Evolutionary conservation across 1,140 invertebrate genomes (phyloP).

Genomic region (Acromyrmex heyeri): DNA sequence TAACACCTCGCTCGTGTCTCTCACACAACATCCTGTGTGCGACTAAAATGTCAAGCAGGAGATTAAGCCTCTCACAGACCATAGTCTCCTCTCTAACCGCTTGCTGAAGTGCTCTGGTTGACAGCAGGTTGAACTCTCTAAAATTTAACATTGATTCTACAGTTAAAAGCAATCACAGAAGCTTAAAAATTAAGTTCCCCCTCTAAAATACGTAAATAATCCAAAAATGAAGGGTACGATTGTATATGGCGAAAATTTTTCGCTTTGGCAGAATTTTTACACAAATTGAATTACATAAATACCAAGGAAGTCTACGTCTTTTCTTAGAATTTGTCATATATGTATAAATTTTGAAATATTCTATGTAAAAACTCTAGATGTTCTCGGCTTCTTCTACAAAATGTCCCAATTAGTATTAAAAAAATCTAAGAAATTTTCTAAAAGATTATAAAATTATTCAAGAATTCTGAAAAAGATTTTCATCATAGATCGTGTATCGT

Average conservation of each 20-base stretch:
- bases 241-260: neutral
- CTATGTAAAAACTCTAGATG: too few species aligned
- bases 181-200: neutral
- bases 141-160: constrained; percentile 50
- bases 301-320: too few species aligned
- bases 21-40: constrained; percentile 91
- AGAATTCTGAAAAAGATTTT: too few species aligned
- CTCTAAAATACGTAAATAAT: neutral
- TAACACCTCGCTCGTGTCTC: constrained; percentile 90
- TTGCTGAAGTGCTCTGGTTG: constrained; percentile 85
- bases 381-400: too few species aligned
- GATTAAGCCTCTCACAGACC: constrained; percentile 89
- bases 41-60: constrained; percentile 89
- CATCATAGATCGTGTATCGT: too few species aligned
- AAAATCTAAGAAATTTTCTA: too few species aligned
- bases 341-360: too few species aligned
- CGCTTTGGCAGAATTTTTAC: too few species aligned
- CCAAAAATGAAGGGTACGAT: neutral
- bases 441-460: too few species aligned
- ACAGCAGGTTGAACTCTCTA: constrained; percentile 86
- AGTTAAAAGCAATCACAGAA: neutral
- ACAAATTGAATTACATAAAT: too few species aligned
- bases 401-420: too few species aligned
- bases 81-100: constrained; percentile 88
- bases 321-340: too few species aligned